Conservation (phyloP, 2,797 vertebrate genomes). For the Odontamblyopus rebecca region DNA sequence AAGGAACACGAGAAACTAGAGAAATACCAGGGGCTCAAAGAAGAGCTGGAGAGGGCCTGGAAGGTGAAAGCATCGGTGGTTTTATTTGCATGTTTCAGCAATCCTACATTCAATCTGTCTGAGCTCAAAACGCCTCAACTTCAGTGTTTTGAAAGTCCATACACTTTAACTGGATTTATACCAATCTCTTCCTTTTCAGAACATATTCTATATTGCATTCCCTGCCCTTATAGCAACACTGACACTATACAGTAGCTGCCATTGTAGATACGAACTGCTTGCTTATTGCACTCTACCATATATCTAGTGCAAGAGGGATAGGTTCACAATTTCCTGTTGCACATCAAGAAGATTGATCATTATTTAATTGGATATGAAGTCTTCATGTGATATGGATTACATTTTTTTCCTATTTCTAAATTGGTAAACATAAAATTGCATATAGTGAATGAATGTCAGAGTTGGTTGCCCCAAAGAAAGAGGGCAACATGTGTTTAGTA, state of each 20-base stretch:
- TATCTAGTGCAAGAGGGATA: background rate
- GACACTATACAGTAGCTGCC: background rate
- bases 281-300: background rate
- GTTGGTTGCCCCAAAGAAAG: background rate
- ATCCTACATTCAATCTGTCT: background rate
- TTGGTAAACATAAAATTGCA: background rate
- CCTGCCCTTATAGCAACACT: background rate
- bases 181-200: background rate
- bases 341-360: background rate
- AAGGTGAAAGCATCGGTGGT: background rate
- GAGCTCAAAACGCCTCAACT: background rate
- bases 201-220: background rate
- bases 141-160: background rate
- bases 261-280: background rate
- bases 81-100: background rate
- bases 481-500: background rate
- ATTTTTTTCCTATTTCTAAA: background rate
- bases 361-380: background rate
- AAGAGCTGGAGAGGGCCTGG: too few relatives aligned
- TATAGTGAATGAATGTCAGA: background rate
- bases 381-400: background rate
- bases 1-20: too few relatives aligned
- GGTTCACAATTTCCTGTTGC: constrained; percentile 1
- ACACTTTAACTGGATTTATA: background rate
- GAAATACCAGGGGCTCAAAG: too few relatives aligned